Evolutionary conservation across 2,113 vertebrate species (phyloP), one percentile per base, ranked within the genome.

Genomic region (Callaeas wilsoni): DNA sequence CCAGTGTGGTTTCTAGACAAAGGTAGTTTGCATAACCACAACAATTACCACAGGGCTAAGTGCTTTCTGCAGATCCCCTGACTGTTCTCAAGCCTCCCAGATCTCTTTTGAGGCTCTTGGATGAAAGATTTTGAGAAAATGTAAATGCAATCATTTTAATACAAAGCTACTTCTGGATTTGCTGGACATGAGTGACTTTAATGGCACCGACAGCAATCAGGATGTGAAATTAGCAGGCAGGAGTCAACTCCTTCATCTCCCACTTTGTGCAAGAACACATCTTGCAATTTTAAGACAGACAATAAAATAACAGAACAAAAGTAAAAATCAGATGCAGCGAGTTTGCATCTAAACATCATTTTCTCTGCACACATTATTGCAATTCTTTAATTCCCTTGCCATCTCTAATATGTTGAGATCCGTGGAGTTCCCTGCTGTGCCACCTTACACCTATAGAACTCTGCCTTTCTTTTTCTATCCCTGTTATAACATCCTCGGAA

Each of bases 371-470:
- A 64, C 27, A 39, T 93, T 69, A 62, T 64, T 73, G 73, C 47
- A 29, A 78, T 91, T 93, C 90, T 97, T 97, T 95, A 96, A 97
- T 96, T 97, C 89, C 50, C 30, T 50, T 44, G 13, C 1, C 10
- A 41, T 93, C 73, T 89, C 77, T 95, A 91, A 93, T 89, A 91
- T 59, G 75, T 62, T 94, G 68, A 97, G 95, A 98, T 97, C 96
- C 97, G 65, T 97, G 69, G 85, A 71, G 86, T 46, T 93, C 59
- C 97, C 97, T 64, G 79, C 93, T 96, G 97, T n/a, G 96, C 78
- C 93, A 97, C 94, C 94, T 96, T 96, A 70, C 81, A 96, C 91
- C 94, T 96, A 87, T 94, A 91, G 53, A 89, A 85, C 68, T 55
- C 79, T 80, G 33, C 77, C 32, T 75, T 94, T 88, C 70, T 87